phyloP scores from a whole-genome alignment of 2,797 vertebrate genomes.

The Carapus acus region DNA sequence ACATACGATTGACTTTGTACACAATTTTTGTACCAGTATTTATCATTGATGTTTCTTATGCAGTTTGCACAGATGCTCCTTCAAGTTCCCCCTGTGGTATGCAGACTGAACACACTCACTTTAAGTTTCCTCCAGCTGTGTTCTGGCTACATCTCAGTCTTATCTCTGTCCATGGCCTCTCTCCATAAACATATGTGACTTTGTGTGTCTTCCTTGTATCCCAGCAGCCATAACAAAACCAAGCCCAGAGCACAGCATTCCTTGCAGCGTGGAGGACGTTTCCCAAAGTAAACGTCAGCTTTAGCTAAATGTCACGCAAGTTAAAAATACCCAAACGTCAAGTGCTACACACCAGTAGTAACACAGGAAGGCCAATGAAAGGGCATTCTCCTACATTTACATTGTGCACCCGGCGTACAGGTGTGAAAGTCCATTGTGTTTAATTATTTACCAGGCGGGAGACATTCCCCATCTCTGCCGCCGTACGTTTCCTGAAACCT shows the following conservation, averaged over 20 bases:
- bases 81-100: too few species aligned
- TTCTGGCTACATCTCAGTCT: neutral
- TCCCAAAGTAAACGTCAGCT: neutral
- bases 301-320: slow-evolving; percentile 31
- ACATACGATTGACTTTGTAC: too few species aligned
- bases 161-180: neutral
- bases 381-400: slow-evolving; percentile 57
- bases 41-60: too few species aligned
- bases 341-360: slow-evolving; percentile 20
- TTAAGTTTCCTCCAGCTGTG: neutral
- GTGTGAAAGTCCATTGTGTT: slow-evolving; percentile 77
- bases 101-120: slow-evolving; percentile 13
- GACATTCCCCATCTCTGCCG: slow-evolving; percentile 55
- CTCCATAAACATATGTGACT: neutral
- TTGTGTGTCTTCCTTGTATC: neutral
- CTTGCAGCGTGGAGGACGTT: slow-evolving; percentile 4
- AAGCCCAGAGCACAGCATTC: too few species aligned
- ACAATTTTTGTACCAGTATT: too few species aligned
- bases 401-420: slow-evolving; percentile 50
- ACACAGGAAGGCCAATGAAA: slow-evolving; percentile 57
- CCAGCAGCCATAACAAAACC: too few species aligned
- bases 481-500: slow-evolving; percentile 51
- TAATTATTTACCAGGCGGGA: slow-evolving; percentile 70
- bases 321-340: slow-evolving; percentile 50
- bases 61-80: too few species aligned